phyloP scores from a whole-genome alignment of 2,113 vertebrate genomes.

The Hippocampus barbouri region DNA sequence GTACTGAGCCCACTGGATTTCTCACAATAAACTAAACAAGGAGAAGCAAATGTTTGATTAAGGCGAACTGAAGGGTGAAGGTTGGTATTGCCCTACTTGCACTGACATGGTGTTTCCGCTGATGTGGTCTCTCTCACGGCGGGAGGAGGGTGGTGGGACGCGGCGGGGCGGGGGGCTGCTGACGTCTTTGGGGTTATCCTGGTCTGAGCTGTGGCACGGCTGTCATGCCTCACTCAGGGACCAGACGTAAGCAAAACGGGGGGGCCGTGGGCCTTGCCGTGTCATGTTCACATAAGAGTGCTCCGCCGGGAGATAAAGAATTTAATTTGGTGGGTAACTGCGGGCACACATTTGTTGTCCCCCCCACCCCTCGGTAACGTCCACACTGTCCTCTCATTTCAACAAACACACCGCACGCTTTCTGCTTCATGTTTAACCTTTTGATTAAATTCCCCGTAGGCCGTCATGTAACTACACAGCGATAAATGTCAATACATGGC shows the following conservation, averaged over 20 bases:
- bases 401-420: slow-evolving; percentile 1
- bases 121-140: slow-evolving; percentile 54
- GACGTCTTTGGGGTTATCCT: slow-evolving; percentile 68
- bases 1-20: not conserved
- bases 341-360: slow-evolving; percentile 2
- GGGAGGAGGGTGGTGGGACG: slow-evolving; percentile 33
- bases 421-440: slow-evolving; percentile 13
- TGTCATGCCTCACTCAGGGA: slow-evolving; percentile 62
- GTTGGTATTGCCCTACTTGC: not conserved
- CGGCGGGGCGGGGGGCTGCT: slow-evolving; percentile 53
- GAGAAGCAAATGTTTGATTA: not conserved
- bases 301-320: slow-evolving; percentile 60
- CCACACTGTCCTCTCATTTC: slow-evolving; percentile 7
- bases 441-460: not conserved
- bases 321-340: slow-evolving; percentile 43
- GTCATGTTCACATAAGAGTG: slow-evolving; percentile 39
- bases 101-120: slow-evolving; percentile 54
- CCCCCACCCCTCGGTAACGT: not conserved
- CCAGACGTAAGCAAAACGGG: slow-evolving; percentile 48
- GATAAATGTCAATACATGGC: slow-evolving; percentile 4
- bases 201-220: slow-evolving; percentile 52
- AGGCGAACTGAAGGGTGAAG: not conserved
- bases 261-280: slow-evolving; percentile 37
- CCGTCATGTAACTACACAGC: slow-evolving; percentile 17
- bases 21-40: not conserved